Evolutionary conservation across 2,113 vertebrate species (phyloP).

Genomic region (Hyla sarda): DNA sequence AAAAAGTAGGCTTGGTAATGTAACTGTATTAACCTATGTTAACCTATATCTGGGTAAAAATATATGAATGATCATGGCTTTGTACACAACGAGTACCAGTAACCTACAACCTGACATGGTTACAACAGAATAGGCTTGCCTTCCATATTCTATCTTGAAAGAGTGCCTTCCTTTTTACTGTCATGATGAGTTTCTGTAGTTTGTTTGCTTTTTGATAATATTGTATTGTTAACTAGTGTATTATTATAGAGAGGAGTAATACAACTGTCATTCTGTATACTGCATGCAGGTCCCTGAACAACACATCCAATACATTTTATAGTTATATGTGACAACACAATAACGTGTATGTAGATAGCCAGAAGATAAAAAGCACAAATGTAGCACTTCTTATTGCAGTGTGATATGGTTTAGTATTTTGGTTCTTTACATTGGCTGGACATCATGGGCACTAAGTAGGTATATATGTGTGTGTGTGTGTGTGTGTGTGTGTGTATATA

Average conservation of each 20-base stretch:
- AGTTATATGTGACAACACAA: conserved; percentile 14
- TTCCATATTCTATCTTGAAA: not conserved
- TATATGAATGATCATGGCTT: not conserved
- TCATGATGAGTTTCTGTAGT: not conserved
- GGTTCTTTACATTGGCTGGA: conserved; percentile 43
- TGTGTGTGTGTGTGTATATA: too few species aligned
- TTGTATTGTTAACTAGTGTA: conserved; percentile 30
- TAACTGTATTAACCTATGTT: not conserved
- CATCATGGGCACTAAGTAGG: conserved; percentile 37
- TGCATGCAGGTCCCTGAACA: conserved; percentile 45
- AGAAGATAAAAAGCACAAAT: conserved; percentile 30
- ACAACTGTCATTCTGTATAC: conserved; percentile 39
- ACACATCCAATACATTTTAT: conserved; percentile 40
- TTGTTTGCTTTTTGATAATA: conserved; percentile 12
- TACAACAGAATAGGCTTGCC: not conserved
- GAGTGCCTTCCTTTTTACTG: not conserved
- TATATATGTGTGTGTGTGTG: too few species aligned
- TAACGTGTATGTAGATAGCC: conserved; percentile 20
- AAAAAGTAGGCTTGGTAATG: not conserved
- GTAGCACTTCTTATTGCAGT: conserved; percentile 46
- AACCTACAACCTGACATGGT: not conserved
- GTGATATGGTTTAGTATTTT: conserved; percentile 49
- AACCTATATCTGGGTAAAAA: not conserved
- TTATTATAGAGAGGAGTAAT: conserved; percentile 17
- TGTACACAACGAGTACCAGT: not conserved